These are phyloP conservation scores for Telenomus remus DNA, from an alignment of 1,140 invertebrate species.

Conservation along the genomic window DNA sequence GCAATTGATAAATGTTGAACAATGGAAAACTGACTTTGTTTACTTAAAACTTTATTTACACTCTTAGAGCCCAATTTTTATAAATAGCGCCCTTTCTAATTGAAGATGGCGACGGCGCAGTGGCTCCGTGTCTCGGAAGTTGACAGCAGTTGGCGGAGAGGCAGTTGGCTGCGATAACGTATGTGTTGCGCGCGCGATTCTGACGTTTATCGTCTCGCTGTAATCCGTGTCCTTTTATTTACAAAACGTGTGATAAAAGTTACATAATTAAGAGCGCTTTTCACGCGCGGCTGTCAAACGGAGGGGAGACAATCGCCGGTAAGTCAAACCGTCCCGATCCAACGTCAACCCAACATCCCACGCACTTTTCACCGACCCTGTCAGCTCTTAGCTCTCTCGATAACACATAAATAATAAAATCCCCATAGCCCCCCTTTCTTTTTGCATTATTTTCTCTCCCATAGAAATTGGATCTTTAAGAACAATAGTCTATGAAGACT, in stretches of 20 bases:
- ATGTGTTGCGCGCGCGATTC: slow-evolving; percentile 63
- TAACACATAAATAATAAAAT: neutral
- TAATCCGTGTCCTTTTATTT: slow-evolving; percentile 72
- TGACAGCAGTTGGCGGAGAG: slow-evolving; percentile 44
- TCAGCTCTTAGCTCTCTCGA: slow-evolving; percentile 9
- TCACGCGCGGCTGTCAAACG: slow-evolving; percentile 26
- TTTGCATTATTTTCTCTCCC: too few relatives aligned
- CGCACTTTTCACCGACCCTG: slow-evolving; percentile 60
- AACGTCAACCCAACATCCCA: slow-evolving; percentile 58
- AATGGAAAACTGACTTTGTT: too few relatives aligned
- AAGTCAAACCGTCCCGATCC: slow-evolving; percentile 26
- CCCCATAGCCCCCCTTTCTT: neutral
- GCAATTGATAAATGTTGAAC: too few relatives aligned
- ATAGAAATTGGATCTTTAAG: too few relatives aligned
- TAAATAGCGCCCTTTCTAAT: slow-evolving; percentile 21
- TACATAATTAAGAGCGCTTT: slow-evolving; percentile 66
- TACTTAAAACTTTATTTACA: too few relatives aligned
- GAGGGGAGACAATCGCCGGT: slow-evolving; percentile 49
- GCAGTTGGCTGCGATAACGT: slow-evolving; percentile 56
- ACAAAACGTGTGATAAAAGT: slow-evolving; percentile 68
- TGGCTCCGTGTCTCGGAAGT: slow-evolving; percentile 61
- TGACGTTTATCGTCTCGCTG: slow-evolving; percentile 70
- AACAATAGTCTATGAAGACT: too few relatives aligned
- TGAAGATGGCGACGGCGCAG: slow-evolving; percentile 61
- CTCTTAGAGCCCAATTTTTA: too few relatives aligned